Conservation (phyloP, 2,888 invertebrate species). For the Lymantria monacha region DNA sequence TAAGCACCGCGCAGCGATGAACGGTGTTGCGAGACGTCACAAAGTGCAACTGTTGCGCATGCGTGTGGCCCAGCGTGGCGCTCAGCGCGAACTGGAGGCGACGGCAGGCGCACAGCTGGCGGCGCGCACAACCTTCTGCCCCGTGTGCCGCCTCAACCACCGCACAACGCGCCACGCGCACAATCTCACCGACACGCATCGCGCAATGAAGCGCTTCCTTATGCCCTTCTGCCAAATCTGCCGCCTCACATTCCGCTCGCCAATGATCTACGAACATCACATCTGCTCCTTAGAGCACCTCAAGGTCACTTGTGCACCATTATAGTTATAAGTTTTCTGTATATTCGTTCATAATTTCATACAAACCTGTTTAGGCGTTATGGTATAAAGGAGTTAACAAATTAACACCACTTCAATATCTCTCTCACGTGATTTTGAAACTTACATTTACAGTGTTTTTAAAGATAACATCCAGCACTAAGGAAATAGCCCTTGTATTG, state of each 20-base stretch:
- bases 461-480: too few species aligned
- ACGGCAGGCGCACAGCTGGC: constrained; percentile 84
- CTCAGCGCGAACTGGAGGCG: constrained; percentile 90
- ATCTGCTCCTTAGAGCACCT: constrained; percentile 91
- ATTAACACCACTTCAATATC: too few species aligned
- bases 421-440: too few species aligned
- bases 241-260: constrained; percentile 89
- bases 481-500: too few species aligned
- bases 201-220: constrained; percentile 92
- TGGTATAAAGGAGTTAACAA: too few species aligned
- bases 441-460: too few species aligned
- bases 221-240: constrained; percentile 92
- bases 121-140: constrained; percentile 86
- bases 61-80: constrained; percentile 90
- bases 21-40: constrained; percentile 87
- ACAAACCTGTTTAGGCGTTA: too few species aligned
- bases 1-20: constrained; percentile 88
- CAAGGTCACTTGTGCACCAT: constrained; percentile 74
- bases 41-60: constrained; percentile 88
- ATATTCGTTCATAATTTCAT: too few species aligned
- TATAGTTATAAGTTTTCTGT: too few species aligned
- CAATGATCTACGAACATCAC: constrained; percentile 93
- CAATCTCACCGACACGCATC: constrained; percentile 90
- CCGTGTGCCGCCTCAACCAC: constrained; percentile 88
- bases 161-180: constrained; percentile 89